A percentile compares a stretch with the other conserved stretches of the same genome.
These are phyloP conservation scores for Anthoscopus minutus DNA, from an alignment of 2,113 vertebrate genomes.

Conservation along the genomic window DNA sequence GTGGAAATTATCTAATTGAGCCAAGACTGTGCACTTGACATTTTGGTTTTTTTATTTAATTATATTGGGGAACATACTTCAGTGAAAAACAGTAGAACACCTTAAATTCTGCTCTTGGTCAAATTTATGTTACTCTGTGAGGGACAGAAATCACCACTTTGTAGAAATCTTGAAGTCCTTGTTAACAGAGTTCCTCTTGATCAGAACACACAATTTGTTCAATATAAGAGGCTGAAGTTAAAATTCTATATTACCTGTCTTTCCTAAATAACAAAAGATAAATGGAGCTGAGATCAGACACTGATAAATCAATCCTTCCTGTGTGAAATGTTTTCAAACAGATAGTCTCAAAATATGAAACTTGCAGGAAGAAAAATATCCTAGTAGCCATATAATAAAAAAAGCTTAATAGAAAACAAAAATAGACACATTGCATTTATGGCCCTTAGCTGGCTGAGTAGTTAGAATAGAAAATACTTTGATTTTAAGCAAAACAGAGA, in stretches of 20 bases:
- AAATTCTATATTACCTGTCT: not conserved
- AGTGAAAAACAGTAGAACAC: not conserved
- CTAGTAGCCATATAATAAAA: not conserved
- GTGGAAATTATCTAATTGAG: not conserved
- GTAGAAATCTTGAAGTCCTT: not conserved
- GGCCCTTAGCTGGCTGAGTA: not conserved
- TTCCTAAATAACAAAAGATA: not conserved
- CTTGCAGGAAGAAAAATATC: conserved; percentile 15
- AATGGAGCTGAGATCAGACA: not conserved
- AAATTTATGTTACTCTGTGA: not conserved
- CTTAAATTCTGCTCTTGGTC: not conserved
- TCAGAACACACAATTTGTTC: not conserved
- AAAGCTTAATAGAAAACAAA: not conserved
- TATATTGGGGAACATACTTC: too few relatives aligned
- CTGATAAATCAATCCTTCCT: conserved; percentile 33
- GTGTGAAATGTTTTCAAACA: conserved; percentile 18
- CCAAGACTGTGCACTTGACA: not conserved
- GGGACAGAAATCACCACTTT: not conserved
- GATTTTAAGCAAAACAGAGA: conserved; percentile 32
- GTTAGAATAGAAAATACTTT: conserved; percentile 6
- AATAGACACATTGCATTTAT: conserved; percentile 20
- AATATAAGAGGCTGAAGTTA: not conserved
- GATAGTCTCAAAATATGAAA: conserved; percentile 30
- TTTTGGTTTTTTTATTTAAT: not conserved
- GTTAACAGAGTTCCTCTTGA: not conserved